Base-by-base conservation (phyloP, 2,888 invertebrate genomes). In the Silvanus unidentatus region DNA sequence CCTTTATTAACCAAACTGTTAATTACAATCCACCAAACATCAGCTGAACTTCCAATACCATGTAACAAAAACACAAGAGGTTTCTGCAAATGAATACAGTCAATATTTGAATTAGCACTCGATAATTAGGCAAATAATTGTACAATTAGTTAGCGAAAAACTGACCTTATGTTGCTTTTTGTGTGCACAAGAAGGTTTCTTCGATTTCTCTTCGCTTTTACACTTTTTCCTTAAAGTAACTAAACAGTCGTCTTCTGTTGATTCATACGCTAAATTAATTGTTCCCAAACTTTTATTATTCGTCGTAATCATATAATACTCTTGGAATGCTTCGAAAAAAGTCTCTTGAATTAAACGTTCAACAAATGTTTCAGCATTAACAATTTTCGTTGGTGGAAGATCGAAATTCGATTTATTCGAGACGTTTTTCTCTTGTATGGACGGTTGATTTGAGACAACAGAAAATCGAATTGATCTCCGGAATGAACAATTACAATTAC, bases 31-130 rank as follows among this genome's bases (percentile, higher is more conserved):
- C 74, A 74, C 77, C 84, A 84, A 22, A 79, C 69, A 52, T 82
- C 80, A 29, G 81, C 77, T 5, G 79, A 79, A 3, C 80, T 79
- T 2, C 82, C 82, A 48, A 82, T 81, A 8, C 84, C 83, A 66
- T 84, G 84, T 16, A 84, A 70, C 55, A 84, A 77, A 48, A 83
- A 77, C 42, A 84, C 68, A 34, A 75, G 62, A 1, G 80, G 79
- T 64, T 77, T 77, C 53, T 65, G 34, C 22, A 48, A 48, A 38
- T 27, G 37, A 38, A 40, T 37, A 37, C n/a, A 5, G 3, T 5
- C 32, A 12, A 32, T 32, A 8, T 9, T 12, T n/a, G 13, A 12
- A n/a, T n/a, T 12, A 32, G n/a, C 32, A 28, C 8, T 28, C 28
- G 8, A 9, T 9, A 32, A 12, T 32, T 12, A 32, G 6, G 13